Evolutionary conservation across 2,113 vertebrate genomes (phyloP), one percentile per base, ranked within the genome.

Genomic region (Phoenicopterus ruber): DNA sequence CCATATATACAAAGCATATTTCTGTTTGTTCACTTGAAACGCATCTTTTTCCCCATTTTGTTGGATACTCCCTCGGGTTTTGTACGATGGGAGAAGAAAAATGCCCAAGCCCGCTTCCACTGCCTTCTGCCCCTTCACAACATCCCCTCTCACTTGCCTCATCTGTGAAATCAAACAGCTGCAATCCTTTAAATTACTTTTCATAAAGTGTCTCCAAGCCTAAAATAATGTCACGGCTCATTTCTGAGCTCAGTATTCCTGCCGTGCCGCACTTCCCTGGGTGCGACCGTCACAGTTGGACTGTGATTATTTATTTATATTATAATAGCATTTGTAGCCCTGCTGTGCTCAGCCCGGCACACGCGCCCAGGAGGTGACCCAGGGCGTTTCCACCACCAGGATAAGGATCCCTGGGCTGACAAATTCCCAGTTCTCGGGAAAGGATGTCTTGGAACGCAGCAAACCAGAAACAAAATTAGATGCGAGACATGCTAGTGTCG

Each of bases 161-260:
- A 91, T 92, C 89, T 95, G 84, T 82, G 78, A 95, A 95, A 95
- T 82, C 79, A 42, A 95, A 92, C 95, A 82, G 88, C 91, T 93
- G 91, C 94, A 95, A 94, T 85, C 84, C 94, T 92, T 91, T 82
- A 93, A 94, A 96, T 94, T 95, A 91, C 91, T 93, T 95, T 91
- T 93, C 88, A 76, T 93, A 69, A 85, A 89, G 96, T 46, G 67
- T 90, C 94, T 94, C 84, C 86, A 62, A 95, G 93, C 89, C 93
- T 93, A 87, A 94, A 95, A 96, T 93, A 96, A 96, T 79, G 94
- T 93, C 94, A 96, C 62, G 58, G 91, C 95, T 97, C 95, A 91
- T 96, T 96, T 95, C 86, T 69, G 94, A 94, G 93, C 93, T 93
- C 93, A 52, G 86, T 49, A 32, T 73, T 93, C 94, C 93, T 89